Conservation (phyloP, 2,113 vertebrate species). For the Entomyzon cyanotis region DNA sequence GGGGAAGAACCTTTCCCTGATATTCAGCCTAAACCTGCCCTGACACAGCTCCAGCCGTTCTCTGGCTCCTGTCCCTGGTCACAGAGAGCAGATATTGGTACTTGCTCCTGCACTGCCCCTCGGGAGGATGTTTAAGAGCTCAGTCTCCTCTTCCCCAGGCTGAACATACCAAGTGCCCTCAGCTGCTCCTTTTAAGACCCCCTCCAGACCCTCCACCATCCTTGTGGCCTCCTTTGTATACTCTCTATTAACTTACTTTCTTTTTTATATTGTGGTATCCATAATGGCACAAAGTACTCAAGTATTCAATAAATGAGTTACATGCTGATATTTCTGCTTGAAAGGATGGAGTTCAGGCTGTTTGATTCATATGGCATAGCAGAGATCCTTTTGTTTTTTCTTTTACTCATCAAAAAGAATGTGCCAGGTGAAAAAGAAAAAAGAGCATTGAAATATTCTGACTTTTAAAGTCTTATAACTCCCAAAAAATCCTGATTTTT, state of each 20-base stretch:
- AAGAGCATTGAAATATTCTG: background rate
- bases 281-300: background rate
- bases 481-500: background rate
- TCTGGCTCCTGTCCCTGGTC: background rate
- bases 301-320: background rate
- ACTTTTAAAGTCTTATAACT: background rate
- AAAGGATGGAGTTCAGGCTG: background rate
- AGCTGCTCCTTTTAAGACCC: background rate
- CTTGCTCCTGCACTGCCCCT: background rate
- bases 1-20: background rate
- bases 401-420: background rate
- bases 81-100: background rate
- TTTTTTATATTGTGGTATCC: background rate
- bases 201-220: background rate
- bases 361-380: background rate
- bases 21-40: fast-evolving
- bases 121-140: fast-evolving
- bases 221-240: background rate
- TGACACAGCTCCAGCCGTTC: fast-evolving
- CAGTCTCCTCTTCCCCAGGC: background rate
- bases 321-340: background rate
- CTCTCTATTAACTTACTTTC: background rate
- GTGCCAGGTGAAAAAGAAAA: background rate
- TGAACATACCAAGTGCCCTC: background rate
- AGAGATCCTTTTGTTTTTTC: background rate